A percentile compares a stretch with the other conserved stretches of the same genome.
Evolutionary conservation across 2,113 vertebrate species (phyloP).

Genomic region (Carollia perspicillata): DNA sequence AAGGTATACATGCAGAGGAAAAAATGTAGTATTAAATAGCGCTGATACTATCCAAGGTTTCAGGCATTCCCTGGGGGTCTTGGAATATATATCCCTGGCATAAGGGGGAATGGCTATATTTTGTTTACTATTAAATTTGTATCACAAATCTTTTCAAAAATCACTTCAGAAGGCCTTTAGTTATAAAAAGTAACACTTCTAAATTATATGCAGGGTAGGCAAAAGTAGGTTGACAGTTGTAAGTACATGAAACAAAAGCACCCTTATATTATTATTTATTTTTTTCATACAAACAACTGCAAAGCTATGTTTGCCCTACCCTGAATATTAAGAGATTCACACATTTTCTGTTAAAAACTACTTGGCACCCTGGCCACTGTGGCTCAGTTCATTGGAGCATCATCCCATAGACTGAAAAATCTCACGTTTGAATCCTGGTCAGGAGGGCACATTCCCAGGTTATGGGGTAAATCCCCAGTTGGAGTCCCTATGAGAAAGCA

Average conservation of each 20-base stretch:
- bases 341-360: background rate
- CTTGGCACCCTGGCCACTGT: background rate
- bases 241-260: background rate
- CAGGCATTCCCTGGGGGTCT: background rate
- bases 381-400: too few relatives aligned
- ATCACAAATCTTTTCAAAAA: background rate
- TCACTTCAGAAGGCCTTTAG: background rate
- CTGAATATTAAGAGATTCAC: background rate
- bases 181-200: background rate
- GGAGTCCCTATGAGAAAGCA: too few relatives aligned
- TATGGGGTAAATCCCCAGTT: too few relatives aligned
- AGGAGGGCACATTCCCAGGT: too few relatives aligned
- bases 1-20: background rate
- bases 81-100: background rate
- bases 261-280: background rate
- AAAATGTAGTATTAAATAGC: background rate
- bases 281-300: background rate
- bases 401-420: too few relatives aligned
- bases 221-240: background rate
- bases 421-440: too few relatives aligned
- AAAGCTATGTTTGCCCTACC: background rate
- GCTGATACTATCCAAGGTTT: too few relatives aligned
- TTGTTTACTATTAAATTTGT: background rate
- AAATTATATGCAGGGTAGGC: background rate
- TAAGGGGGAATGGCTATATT: background rate